These are phyloP conservation scores for Caenorhabditis sp. DNA, from an alignment of 2,888 invertebrate genomes.

Conservation along the genomic window DNA sequence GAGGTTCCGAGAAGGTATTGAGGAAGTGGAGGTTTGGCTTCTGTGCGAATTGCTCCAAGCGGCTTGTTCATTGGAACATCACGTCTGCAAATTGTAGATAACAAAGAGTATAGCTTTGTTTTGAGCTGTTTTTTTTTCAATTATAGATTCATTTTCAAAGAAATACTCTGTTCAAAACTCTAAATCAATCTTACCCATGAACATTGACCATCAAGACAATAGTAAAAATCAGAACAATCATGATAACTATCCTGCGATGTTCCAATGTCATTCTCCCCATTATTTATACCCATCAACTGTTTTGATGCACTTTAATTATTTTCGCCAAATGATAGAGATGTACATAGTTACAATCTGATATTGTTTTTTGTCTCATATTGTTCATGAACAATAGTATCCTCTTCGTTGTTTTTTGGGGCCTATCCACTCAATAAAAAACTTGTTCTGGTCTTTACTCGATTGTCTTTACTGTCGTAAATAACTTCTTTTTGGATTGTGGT, in stretches of 20 bases:
- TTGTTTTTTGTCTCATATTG: background rate
- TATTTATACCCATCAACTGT: background rate
- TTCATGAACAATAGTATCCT: background rate
- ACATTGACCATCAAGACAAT: background rate
- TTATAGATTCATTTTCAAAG: no score
- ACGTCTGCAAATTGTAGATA: background rate
- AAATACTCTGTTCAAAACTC: no score
- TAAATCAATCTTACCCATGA: background rate
- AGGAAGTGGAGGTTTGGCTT: background rate
- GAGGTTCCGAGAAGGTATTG: background rate
- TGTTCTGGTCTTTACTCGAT: background rate
- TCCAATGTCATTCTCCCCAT: background rate
- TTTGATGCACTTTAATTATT: background rate
- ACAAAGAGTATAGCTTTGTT: no score
- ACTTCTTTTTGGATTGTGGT: background rate
- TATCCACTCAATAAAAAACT: background rate
- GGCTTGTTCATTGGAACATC: background rate
- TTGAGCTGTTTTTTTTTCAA: no score
- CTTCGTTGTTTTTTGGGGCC: background rate
- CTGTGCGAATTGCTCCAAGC: background rate
- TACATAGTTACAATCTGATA: background rate
- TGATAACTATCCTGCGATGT: background rate
- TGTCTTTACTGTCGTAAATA: background rate
- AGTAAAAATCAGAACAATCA: background rate
- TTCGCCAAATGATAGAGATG: background rate